Base-by-base conservation (phyloP, 2,888 invertebrate genomes). In the Sarcophaga carnaria region DNA sequence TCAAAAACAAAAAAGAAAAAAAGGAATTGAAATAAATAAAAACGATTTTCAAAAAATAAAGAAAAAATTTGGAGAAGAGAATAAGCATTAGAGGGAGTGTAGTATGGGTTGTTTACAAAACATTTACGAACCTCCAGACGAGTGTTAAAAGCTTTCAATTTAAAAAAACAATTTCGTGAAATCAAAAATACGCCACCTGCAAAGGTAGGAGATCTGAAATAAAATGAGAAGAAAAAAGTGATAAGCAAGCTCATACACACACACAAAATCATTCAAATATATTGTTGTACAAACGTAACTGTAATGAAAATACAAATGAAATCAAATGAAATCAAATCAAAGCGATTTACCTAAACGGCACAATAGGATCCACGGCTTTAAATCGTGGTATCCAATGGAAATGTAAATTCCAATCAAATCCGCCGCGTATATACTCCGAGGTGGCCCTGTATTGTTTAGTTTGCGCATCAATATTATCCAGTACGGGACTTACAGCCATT, bases 361-460 rank as follows among this genome's bases (percentile, higher is more conserved):
- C 59, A 66, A 80, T 76, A 12, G 76, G 70, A 84, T 67, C 80
- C 60, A 66, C n/a, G 2, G 25, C 47, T 64, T 84, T 71, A 59
- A 75, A 79, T 71, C 80, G 59, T 8, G 92, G 90, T 83, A 94
- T 92, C 94, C 94, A 94, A 88, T 93, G 93, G 88, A 94, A 94
- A 88, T 94, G 93, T 74, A 94, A 90, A 89, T 93, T 93, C 94
- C 94, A 94, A 90, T 94, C 94, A 90, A 94, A 94, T 4, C 94
- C 94, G 88, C 94, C 94, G 90, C 93, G 93, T 64, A 94, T 90
- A 89, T 93, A 89, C 82, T 90, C 89, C 60, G 92, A 91, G 69
- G 91, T 91, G 45, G 88, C 85, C 59, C 89, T 88, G 88, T 94
- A 94, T 60, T 91, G 90, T 88, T 94, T 91, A 69, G 93, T 94